These are phyloP conservation scores for Drosophila falleni DNA, from an alignment of 2,888 invertebrate species.

Conservation along the genomic window DNA sequence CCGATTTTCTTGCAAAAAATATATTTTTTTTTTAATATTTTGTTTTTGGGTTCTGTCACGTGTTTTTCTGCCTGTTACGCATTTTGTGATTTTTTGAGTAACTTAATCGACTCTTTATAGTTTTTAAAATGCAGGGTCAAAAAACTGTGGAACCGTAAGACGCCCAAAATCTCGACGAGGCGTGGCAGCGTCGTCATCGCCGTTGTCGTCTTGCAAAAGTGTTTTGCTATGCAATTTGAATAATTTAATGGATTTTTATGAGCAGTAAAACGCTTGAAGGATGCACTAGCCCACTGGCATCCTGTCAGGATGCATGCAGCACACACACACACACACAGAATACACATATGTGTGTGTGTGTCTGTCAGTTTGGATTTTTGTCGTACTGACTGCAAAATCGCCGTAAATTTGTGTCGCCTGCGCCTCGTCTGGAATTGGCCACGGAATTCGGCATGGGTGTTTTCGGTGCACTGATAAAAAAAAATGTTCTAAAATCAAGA, in stretches of 20 bases:
- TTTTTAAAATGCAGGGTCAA: background rate
- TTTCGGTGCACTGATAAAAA: no score
- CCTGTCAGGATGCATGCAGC: constrained; percentile 19
- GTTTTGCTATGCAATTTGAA: constrained; percentile 78
- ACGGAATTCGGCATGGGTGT: background rate
- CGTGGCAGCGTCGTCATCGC: constrained; percentile 36
- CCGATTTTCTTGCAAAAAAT: no score
- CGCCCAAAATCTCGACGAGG: constrained; percentile 53
- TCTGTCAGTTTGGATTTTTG: constrained; percentile 19
- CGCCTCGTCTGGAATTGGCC: constrained; percentile 25
- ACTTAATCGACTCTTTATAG: background rate
- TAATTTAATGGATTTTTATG: constrained; percentile 83
- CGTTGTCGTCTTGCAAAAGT: constrained; percentile 45
- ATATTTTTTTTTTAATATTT: no score
- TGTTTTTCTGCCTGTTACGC: no score
- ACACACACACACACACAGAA: constrained; percentile 1
- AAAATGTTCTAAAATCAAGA: no score
- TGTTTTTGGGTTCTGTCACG: no score
- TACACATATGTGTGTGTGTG: constrained; percentile 8
- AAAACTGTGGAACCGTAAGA: constrained; percentile 2
- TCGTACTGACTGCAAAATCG: constrained; percentile 51
- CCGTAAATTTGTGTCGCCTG: constrained; percentile 63
- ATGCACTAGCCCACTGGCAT: constrained; percentile 54
- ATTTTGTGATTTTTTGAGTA: background rate
- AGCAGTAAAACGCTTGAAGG: constrained; percentile 79